Base-by-base conservation (phyloP, 2,113 vertebrate species). In the Suricata suricatta region DNA sequence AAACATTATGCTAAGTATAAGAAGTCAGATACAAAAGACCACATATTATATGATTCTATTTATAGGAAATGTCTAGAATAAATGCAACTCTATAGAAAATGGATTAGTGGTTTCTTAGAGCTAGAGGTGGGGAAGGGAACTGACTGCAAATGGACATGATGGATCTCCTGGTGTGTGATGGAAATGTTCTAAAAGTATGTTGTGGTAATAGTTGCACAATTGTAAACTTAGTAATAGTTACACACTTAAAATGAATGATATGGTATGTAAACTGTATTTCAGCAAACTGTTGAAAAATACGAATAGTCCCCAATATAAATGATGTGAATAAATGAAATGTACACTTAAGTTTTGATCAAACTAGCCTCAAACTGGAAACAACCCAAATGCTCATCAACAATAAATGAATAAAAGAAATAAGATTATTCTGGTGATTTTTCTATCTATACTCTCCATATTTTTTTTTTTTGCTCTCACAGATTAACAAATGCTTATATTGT, bases 171-270 rank as follows among this genome's bases (percentile, higher is more conserved):
- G 29, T 63, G 25, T 71, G 50, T 71, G 50, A 69, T 23, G 25
- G 41, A 91, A 92, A 71, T 76, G 41, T 31, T 91, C 33, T 76
- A 81, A 81, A 81, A 93, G n/a, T 68, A 7, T 60, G 54, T 52
- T 86, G 38, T 19, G 8, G 41, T 71, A 81, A 82, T 91, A 33
- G 47, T 52, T 52, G 31, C 11, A 94, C 13, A 64, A 38, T 4
- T 71, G 66, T 64, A 83, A 57, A 84, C 71, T 84, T 85, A 83
- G 79, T 79, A 74, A 84, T 90, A 94, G 35, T 79, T 79, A 83
- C 31, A 88, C 25, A 77, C 41, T 60, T 96, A 93, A 93, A 82
- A 88, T 93, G 57, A 90, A 7, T 97, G 19, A 76, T 44, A 88
- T 52, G 52, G 4, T 74, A 87, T 35, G 29, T 52, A 93, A 76